A percentile compares a stretch with the other conserved stretches of the same genome.
Evolutionary conservation across 2,888 invertebrate species (phyloP).

Genomic region (Graphium colonna): DNA sequence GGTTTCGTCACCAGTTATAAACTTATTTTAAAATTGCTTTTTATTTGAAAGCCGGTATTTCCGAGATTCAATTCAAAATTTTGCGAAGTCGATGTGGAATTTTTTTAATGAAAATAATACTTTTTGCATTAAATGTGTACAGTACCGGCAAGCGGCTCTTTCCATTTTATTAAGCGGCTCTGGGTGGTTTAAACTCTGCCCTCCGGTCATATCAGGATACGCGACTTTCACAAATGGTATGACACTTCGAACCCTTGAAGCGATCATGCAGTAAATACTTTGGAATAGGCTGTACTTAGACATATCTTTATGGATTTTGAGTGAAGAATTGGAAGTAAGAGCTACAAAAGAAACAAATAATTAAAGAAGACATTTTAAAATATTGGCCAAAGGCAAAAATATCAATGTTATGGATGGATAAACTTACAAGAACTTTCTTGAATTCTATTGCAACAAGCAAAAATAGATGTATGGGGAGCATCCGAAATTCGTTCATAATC

Average conservation of each 20-base stretch:
- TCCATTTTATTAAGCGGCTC: conserved; percentile 82
- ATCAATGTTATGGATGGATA: conserved; percentile 8
- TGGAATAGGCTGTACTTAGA: conserved; percentile 56
- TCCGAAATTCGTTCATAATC: conserved; percentile 50
- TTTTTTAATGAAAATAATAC: background rate
- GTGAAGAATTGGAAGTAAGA: conserved; percentile 59
- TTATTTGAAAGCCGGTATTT: too few species aligned
- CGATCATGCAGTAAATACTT: conserved; percentile 74
- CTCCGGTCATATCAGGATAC: conserved; percentile 86
- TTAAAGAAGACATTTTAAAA: background rate
- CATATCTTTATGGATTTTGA: conserved; percentile 72
- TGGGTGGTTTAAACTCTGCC: conserved; percentile 70
- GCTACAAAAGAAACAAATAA: conserved; percentile 42
- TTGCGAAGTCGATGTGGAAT: background rate
- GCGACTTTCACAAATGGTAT: conserved; percentile 87
- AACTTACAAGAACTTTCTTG: conserved; percentile 68
- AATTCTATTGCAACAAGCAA: conserved; percentile 53
- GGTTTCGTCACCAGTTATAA: too few species aligned
- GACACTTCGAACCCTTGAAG: conserved; percentile 81
- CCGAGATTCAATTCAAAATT: too few species aligned
- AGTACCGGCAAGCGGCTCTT: conserved; percentile 66
- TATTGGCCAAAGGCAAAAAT: too few species aligned
- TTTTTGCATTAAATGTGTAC: conserved; percentile 11
- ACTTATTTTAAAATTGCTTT: too few species aligned
- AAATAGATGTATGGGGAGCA: conserved; percentile 41